Conservation (phyloP, 2,113 vertebrate genomes). For the Leucosticte australis region DNA sequence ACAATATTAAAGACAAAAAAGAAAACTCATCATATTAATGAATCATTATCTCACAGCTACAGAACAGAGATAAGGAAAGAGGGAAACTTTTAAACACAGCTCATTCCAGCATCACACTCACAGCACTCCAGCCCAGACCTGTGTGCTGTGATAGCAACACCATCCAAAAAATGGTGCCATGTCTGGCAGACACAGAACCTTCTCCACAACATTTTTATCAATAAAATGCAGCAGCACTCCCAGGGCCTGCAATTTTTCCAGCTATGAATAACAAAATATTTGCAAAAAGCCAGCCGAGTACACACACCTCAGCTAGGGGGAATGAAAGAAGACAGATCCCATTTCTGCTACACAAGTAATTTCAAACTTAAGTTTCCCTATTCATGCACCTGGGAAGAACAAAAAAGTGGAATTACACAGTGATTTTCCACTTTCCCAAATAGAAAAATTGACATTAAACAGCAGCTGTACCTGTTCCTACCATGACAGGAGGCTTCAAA, state of each 20-base stretch:
- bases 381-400: neutral
- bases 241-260: neutral
- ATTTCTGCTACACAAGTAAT: neutral
- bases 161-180: neutral
- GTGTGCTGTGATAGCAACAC: neutral
- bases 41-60: neutral
- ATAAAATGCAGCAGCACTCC: neutral
- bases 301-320: neutral
- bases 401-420: neutral
- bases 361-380: neutral
- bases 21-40: neutral
- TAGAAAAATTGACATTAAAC: neutral
- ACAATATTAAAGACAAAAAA: neutral
- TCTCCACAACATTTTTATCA: neutral
- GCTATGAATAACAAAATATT: neutral
- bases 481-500: neutral
- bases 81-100: neutral
- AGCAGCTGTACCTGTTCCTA: neutral
- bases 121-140: neutral
- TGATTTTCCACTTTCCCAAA: neutral
- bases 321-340: neutral
- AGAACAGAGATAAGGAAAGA: neutral
- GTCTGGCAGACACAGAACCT: neutral
- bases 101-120: neutral
- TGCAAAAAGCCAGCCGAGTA: neutral